Base-by-base conservation (phyloP, 2,797 vertebrate species). In the Sus cebifrons region DNA sequence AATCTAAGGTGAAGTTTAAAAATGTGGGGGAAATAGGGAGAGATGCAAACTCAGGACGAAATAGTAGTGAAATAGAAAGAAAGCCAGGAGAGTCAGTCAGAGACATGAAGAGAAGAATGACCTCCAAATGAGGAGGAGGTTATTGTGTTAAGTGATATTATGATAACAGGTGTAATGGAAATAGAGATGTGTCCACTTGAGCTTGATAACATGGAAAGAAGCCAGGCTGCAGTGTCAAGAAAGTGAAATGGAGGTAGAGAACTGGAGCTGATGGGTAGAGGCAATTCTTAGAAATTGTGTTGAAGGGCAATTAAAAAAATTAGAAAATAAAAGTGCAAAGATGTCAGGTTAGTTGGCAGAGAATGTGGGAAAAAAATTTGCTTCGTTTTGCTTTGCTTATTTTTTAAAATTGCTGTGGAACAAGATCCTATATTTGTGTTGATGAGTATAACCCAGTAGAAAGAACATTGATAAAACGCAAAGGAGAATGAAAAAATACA, bases 21-120 rank as follows among this genome's bases (percentile, higher is more conserved):
- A 54, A n/a, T 20, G 7, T 77, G 3, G 1, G 6, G 0, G 15
- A 15, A 74, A 65, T 0, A 27, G 23, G 8, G 4, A 49, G 12
- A 78, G 10, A 67, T 58, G 44, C 16, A 74, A 91, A 14, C 25
- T n/a, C 15, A 8, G n/a, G 32, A 92, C 67, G 70, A 68, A 49
- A 32, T 52, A 58, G 3, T 1, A 32, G 32, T 32, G 21, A 44
- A 49, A 21, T 32, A 32, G 9, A 16, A 68, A 32, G 29, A n/a
- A 49, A 86, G 12, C 52, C 20, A 70, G 32, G 6, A 44, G 29
- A 20, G 3, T 36, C 68, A 70, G 12, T 71, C 54, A 52, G 9
- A 92, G 36, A 60, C 68, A 32, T 21, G 10, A 27, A 92, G 27
- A 20, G 13, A 67, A 86, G 8, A 27, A 60, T 68, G 27, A 68